Base-by-base conservation (phyloP, 2,888 invertebrate species). In the Linyphia triangularis region DNA sequence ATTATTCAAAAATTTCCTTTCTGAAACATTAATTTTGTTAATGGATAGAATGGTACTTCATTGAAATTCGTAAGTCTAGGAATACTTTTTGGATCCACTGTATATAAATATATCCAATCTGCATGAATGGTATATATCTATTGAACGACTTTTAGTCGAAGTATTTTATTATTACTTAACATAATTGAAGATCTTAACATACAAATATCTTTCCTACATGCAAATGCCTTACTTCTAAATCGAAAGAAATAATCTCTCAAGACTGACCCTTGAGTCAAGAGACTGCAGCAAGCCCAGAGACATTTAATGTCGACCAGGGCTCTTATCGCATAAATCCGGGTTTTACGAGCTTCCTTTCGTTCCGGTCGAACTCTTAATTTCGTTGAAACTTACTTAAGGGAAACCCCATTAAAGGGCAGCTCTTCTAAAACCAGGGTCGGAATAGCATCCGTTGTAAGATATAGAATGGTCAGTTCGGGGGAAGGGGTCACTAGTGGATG, bases 311-410 rank as follows among this genome's bases (percentile, higher is more conserved):
- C 69, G 24, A 22, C 33, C 33, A 72, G 24, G 51, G 43, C 83
- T 69, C 37, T 84, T 75, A 84, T 30, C 83, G 43, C 65, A 84
- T 84, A 84, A 84, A 84, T 84, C 72, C 57, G 65, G 83, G n/a
- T 84, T 84, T 84, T 84, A 84, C 83, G 83, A 84, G 73, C 51
- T 65, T 51, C 83, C 83, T 30, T 5, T 26, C 65, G 51, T 65
- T 84, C 30, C 63, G 57, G 40, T 43, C 65, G 65, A 57, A 84
- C 63, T 84, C 75, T 75, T 75, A 75, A 73, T 84, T 84, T 75
- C 75, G 72, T 57, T 40, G 73, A 51, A 70, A 75, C 67, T 84
- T 84, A 75, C 83, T 84, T 84, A 75, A 75, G 73, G 33, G 83
- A 67, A 75, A 63, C 51, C 13, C 51, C 83, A 84, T 84, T 84